phyloP scores from a whole-genome alignment of 2,888 invertebrate species.

The Tetragonisca angustula region DNA sequence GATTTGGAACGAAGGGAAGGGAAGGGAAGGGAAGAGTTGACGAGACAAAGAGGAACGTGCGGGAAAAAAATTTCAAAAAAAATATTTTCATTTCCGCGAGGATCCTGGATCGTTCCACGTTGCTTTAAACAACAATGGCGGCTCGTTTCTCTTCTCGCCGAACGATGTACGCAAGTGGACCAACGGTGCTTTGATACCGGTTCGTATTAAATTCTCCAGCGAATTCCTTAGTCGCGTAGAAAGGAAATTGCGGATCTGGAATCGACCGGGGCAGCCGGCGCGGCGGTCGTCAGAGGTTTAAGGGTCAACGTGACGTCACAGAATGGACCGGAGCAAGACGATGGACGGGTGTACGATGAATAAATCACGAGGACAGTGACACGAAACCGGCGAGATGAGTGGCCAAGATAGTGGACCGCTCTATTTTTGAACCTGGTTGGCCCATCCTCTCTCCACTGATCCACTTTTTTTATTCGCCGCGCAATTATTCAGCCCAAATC shows the following conservation, averaged over 20 bases:
- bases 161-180: not conserved
- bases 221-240: slow-evolving; percentile 15
- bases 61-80: slow-evolving; percentile 1
- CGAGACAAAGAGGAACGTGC: not conserved
- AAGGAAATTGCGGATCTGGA: slow-evolving; percentile 44
- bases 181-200: slow-evolving; percentile 28
- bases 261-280: slow-evolving; percentile 20
- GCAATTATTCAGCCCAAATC: slow-evolving; percentile 32
- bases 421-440: slow-evolving; percentile 62
- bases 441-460: slow-evolving; percentile 22
- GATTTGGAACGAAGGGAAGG: slow-evolving; percentile 9
- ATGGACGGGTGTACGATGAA: slow-evolving; percentile 69
- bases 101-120: not conserved
- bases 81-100: not conserved
- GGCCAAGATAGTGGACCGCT: slow-evolving; percentile 47
- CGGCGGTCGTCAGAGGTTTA: slow-evolving; percentile 55
- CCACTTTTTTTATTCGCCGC: slow-evolving; percentile 34
- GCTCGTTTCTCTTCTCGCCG: not conserved
- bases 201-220: slow-evolving; percentile 30
- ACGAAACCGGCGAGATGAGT: slow-evolving; percentile 62
- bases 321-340: slow-evolving; percentile 61
- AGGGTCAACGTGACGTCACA: slow-evolving; percentile 66
- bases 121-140: slow-evolving; percentile 6
- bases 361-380: slow-evolving; percentile 76
- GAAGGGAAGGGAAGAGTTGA: not conserved